Percentiles rank a stretch among this genome's conserved stretches.
Evolutionary conservation across 2,888 invertebrate genomes (phyloP).

Genomic region (Drosophila robusta): DNA sequence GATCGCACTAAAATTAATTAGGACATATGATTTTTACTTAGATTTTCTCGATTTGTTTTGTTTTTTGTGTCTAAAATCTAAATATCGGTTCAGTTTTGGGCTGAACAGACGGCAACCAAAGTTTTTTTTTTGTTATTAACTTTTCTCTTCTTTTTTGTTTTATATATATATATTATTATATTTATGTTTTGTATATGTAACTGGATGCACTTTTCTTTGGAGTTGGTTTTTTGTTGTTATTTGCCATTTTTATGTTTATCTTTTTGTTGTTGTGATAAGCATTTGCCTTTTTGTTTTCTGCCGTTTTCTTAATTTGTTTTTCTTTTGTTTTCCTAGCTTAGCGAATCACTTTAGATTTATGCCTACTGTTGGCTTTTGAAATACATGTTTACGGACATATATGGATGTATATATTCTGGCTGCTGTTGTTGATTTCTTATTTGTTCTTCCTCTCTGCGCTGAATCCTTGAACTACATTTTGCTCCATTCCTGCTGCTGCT

Average conservation of each 20-base stretch:
- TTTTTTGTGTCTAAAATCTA: constrained; percentile 35
- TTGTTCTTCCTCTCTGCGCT: constrained; percentile 2
- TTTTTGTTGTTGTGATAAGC: constrained; percentile 2
- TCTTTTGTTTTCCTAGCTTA: constrained; percentile 10
- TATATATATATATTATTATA: constrained; percentile 23
- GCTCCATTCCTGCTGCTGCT: constrained; percentile 24
- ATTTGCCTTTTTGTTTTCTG: constrained; percentile 6
- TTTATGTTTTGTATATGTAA: constrained; percentile 54
- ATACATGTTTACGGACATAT: constrained; percentile 4
- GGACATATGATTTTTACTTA: constrained; percentile 33
- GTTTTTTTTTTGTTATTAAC: constrained; percentile 10
- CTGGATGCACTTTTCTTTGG: constrained; percentile 77
- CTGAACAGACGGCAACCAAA: constrained; percentile 32
- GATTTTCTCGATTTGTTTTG: constrained; percentile 8
- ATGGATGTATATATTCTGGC: constrained; percentile 4
- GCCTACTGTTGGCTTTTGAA: constrained; percentile 39
- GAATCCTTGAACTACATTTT: constrained; percentile 10
- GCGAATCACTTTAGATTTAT: constrained; percentile 62
- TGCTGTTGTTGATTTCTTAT: constrained; percentile 9
- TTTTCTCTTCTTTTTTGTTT: not conserved
- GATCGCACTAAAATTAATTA: constrained; percentile 36
- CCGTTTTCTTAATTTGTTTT: constrained; percentile 2
- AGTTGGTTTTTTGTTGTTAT: constrained; percentile 47
- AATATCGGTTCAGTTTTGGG: constrained; percentile 26
- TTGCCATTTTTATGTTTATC: not conserved